Conservation (phyloP, 2,888 invertebrate species). For the Athalia circularis region DNA sequence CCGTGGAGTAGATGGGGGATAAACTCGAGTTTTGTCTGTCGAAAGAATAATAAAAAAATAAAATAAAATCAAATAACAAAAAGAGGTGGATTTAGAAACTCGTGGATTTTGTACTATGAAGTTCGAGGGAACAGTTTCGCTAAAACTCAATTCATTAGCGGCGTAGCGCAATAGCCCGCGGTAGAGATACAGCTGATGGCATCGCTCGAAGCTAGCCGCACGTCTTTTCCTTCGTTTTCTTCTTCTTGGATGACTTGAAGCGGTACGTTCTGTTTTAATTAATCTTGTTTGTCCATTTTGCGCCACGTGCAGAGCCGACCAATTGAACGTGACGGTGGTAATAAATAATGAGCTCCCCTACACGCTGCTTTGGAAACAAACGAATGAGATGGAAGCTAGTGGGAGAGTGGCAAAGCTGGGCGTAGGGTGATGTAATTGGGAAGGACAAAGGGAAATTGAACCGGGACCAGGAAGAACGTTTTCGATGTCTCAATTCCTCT, state of each 20-base stretch:
- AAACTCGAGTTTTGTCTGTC: slow-evolving; percentile 28
- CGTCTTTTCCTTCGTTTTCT: slow-evolving; percentile 8
- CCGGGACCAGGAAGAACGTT: slow-evolving; percentile 5
- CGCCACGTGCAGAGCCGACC: slow-evolving; percentile 43
- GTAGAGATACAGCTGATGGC: slow-evolving; percentile 11
- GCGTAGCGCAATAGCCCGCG: slow-evolving; percentile 21
- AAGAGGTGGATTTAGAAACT: slow-evolving; percentile 19
- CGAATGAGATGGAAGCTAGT: background rate
- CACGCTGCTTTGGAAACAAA: background rate
- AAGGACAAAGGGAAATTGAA: slow-evolving; percentile 23
- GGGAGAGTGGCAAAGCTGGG: background rate
- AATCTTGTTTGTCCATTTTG: slow-evolving; percentile 44
- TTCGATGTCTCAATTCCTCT: slow-evolving; percentile 22
- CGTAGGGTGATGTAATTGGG: slow-evolving; percentile 2
- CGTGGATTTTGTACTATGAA: slow-evolving; percentile 26
- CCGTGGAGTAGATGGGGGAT: background rate
- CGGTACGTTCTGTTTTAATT: slow-evolving; percentile 39
- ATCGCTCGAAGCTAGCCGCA: slow-evolving; percentile 23
- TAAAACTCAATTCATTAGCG: slow-evolving; percentile 42
- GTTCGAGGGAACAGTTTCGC: slow-evolving; percentile 38
- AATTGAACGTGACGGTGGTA: slow-evolving; percentile 38
- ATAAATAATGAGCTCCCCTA: slow-evolving; percentile 34
- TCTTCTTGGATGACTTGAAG: slow-evolving; percentile 37
- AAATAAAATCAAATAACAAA: background rate
- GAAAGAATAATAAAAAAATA: background rate